Percentiles rank a stretch among this genome's conserved stretches.
Conservation (phyloP, 2,113 vertebrate genomes). For the Amazona vittata region DNA sequence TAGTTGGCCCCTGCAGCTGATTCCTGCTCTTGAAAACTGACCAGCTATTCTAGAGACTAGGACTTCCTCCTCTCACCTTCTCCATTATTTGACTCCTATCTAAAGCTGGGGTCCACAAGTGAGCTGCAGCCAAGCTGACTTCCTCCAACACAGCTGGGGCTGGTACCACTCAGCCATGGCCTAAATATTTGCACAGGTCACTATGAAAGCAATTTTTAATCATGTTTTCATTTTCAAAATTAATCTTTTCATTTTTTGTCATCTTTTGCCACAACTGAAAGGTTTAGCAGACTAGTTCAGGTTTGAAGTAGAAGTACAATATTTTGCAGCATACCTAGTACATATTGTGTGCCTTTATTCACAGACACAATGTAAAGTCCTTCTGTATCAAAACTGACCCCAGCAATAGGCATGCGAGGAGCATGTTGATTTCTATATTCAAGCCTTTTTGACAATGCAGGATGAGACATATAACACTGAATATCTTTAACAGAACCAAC, state of each 20-base stretch:
- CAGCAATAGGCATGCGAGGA: not conserved
- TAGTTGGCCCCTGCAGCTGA: not conserved
- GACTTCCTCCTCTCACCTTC: not conserved
- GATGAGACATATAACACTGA: not conserved
- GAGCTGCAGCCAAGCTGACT: not conserved
- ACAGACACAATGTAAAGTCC: not conserved
- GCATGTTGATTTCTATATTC: not conserved
- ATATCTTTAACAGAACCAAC: not conserved
- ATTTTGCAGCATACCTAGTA: not conserved
- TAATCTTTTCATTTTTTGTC: not conserved
- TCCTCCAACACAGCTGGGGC: not conserved
- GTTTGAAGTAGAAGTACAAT: not conserved
- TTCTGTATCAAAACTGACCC: not conserved
- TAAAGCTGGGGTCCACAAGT: not conserved
- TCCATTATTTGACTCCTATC: not conserved
- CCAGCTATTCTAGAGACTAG: not conserved
- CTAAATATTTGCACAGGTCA: not conserved
- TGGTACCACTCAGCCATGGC: not conserved
- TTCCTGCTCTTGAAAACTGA: not conserved
- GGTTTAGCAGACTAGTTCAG: not conserved
- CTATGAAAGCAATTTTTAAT: not conserved
- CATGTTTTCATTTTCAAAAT: not conserved
- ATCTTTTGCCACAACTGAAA: not conserved
- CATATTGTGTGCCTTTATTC: not conserved
- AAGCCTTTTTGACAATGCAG: not conserved